Conservation (phyloP, 1,140 invertebrate genomes). For the Drosophila eugracilis region DNA sequence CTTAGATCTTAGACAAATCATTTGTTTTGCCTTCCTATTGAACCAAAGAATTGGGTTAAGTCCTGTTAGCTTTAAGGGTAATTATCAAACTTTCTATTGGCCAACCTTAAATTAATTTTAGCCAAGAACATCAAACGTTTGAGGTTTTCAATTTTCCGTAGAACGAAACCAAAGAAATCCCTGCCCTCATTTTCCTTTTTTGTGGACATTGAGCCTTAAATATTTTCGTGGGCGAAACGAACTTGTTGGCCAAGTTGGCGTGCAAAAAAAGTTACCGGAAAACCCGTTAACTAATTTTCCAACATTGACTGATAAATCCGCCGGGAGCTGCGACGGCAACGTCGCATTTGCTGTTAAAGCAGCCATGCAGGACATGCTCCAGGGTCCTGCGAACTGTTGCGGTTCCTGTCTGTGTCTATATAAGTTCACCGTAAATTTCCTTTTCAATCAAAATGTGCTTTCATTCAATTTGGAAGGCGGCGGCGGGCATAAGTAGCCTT, state of each 20-base stretch:
- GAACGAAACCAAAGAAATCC: constrained; percentile 24
- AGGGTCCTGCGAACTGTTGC: constrained; percentile 31
- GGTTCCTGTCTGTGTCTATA: constrained; percentile 39
- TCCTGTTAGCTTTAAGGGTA: constrained; percentile 12
- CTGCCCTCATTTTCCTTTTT: constrained; percentile 13
- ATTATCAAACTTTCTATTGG: constrained; percentile 26
- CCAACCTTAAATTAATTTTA: constrained; percentile 36
- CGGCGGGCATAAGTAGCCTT: constrained; percentile 50
- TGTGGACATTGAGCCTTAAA: constrained; percentile 46
- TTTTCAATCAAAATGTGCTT: constrained; percentile 81
- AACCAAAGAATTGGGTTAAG: neutral
- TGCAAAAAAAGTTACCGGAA: constrained; percentile 32
- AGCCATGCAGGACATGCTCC: constrained; percentile 31
- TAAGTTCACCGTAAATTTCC: constrained; percentile 76
- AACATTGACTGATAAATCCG: constrained; percentile 74
- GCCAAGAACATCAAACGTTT: constrained; percentile 33
- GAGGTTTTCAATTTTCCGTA: constrained; percentile 20
- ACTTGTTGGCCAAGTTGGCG: constrained; percentile 71
- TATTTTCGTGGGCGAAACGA: constrained; percentile 42
- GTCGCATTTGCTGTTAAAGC: constrained; percentile 69
- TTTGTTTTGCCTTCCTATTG: neutral
- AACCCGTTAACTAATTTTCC: constrained; percentile 75
- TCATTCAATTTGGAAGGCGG: constrained; percentile 72
- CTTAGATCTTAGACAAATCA: constrained; percentile 25
- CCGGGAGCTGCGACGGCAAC: constrained; percentile 17